phyloP scores from a whole-genome alignment of 2,113 vertebrate genomes.

The Gymnobelideus leadbeateri region DNA sequence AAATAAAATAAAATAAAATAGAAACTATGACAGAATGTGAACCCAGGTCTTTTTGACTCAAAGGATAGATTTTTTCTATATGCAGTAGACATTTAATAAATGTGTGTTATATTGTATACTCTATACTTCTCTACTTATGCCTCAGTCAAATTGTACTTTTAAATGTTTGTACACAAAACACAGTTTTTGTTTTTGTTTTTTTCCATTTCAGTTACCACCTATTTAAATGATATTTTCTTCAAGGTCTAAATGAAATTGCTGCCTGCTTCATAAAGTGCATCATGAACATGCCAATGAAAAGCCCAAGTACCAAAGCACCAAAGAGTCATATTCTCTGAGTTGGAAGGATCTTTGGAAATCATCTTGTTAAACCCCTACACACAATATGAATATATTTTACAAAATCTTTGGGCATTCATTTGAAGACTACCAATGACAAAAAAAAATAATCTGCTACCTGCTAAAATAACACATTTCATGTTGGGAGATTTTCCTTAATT shows the following conservation, averaged over 20 bases:
- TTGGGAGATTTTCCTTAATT: neutral
- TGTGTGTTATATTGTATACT: neutral
- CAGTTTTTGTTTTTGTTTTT: no score
- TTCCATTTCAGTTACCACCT: neutral
- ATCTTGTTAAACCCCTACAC: neutral
- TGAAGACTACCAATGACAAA: neutral
- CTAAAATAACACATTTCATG: neutral
- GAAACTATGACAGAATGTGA: neutral
- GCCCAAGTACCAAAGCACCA: neutral
- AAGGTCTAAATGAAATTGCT: neutral
- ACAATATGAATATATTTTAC: neutral
- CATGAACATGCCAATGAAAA: neutral
- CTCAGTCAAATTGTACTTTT: neutral
- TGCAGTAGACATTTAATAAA: neutral
- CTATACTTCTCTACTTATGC: neutral
- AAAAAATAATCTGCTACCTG: no score
- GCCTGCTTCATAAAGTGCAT: neutral
- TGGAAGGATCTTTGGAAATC: neutral
- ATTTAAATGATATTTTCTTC: neutral
- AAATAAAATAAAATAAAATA: no score
- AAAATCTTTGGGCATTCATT: neutral
- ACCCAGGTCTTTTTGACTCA: neutral
- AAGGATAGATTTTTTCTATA: neutral
- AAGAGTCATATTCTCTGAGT: neutral
- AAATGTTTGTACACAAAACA: neutral